Base-by-base conservation (phyloP, 2,888 invertebrate species). In the Junonia oenone region DNA sequence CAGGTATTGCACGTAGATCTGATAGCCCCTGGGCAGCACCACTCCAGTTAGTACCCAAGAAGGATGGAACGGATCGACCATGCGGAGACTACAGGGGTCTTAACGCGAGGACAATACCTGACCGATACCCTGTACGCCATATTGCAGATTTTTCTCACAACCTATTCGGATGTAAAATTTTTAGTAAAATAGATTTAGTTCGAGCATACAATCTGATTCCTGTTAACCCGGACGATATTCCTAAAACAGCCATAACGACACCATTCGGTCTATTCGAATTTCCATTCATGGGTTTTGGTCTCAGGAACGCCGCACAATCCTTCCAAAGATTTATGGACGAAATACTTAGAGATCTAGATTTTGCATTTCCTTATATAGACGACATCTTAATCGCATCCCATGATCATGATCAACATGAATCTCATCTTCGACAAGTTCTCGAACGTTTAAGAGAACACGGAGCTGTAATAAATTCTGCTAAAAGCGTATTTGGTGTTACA, bases 221-320 rank as follows among this genome's bases (percentile, higher is more conserved):
- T 2, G 67, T 77, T 1, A 45, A 59, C 2, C 46, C 58, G 27
- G 68, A 65, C 3, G 73, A 81, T 53, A 64, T 80, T 1, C 46
- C 48, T 0, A 75, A 77, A 58, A 75, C 75, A 0, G 76, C 71
- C 0, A 67, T 73, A 5, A 69, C 61, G 0, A 73, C 72, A 5
- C 69, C 74, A 0, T 73, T 72, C 45, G 70, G 69, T 5, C 46
- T 73, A 8, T 73, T 63, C 38, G 72, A 82, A 49, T 77, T 73
- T 53, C 57, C 66, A 0, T 56, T 46, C 3, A 73, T 75, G 73
- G 60, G 63, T 0, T 82, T 81, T 14, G 80, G 81, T 2, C 63
- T 83, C 0, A 51, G 75, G 0, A 83, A 83, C 48, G 78, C 80
- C 0, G 77, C 71, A 0, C 78, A 81, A 55, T 75, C 76, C 0